These are phyloP conservation scores for Lasioglossum vierecki DNA, from an alignment of 2,888 invertebrate genomes.

Conservation along the genomic window DNA sequence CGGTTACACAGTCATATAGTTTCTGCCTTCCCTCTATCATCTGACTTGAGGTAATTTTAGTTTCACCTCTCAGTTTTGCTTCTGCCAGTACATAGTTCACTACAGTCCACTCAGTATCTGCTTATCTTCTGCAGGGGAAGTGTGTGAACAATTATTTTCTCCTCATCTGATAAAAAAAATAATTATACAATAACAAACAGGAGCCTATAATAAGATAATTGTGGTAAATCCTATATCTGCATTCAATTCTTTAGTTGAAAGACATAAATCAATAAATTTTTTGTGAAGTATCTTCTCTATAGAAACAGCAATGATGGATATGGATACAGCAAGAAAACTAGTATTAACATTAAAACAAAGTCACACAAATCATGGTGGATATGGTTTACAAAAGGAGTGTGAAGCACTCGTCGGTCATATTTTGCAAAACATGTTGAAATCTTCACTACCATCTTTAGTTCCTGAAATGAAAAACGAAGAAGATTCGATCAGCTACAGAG, in stretches of 20 bases:
- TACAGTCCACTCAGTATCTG: constrained; percentile 74
- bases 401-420: constrained; percentile 79
- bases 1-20: constrained; percentile 46
- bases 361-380: constrained; percentile 77
- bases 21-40: constrained; percentile 66
- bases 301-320: constrained; percentile 51
- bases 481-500: constrained; percentile 77
- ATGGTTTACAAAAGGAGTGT: constrained; percentile 80
- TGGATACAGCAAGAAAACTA: constrained; percentile 79
- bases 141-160: constrained; percentile 23
- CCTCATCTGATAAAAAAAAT: not conserved
- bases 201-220: not conserved
- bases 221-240: constrained; percentile 10
- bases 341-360: constrained; percentile 77
- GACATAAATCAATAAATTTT: constrained; percentile 4
- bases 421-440: constrained; percentile 80
- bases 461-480: constrained; percentile 77
- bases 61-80: constrained; percentile 80
- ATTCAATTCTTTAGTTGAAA: constrained; percentile 7
- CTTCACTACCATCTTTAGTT: constrained; percentile 76
- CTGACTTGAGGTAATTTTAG: constrained; percentile 81
- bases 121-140: constrained; percentile 42
- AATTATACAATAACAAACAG: constrained; percentile 3
- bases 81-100: constrained; percentile 76
- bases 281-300: constrained; percentile 2